These are phyloP conservation scores for Archips crataeganus DNA, from an alignment of 2,888 invertebrate species.

Conservation along the genomic window DNA sequence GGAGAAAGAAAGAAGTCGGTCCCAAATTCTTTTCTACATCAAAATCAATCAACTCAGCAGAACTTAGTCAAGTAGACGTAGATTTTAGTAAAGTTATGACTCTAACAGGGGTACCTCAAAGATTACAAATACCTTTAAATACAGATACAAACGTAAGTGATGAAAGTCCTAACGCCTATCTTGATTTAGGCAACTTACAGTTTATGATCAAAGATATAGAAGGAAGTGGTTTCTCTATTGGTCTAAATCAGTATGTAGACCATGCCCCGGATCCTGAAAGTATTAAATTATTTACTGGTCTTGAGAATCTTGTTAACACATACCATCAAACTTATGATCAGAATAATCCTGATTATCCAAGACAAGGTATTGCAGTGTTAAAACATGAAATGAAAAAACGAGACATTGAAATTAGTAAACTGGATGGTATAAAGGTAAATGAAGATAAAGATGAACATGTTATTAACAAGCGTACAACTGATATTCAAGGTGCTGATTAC, in stretches of 20 bases:
- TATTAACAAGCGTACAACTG: slow-evolving; percentile 46
- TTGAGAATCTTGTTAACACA: slow-evolving; percentile 67
- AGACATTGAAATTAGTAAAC: slow-evolving; percentile 31
- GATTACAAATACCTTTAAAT: slow-evolving; percentile 70
- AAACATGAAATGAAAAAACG: slow-evolving; percentile 45
- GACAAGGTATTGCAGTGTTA: neutral
- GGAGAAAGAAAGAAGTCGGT: slow-evolving; percentile 54
- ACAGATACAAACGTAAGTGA: slow-evolving; percentile 47
- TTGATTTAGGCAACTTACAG: slow-evolving; percentile 64
- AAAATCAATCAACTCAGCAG: slow-evolving; percentile 72
- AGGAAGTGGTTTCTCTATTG: slow-evolving; percentile 73
- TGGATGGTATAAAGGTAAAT: slow-evolving; percentile 14
- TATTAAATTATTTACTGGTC: slow-evolving; percentile 68
- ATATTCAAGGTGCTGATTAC: slow-evolving; percentile 50
- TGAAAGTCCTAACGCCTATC: slow-evolving; percentile 48
- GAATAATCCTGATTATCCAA: slow-evolving; percentile 43
- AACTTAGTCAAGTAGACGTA: slow-evolving; percentile 62
- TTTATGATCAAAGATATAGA: slow-evolving; percentile 71
- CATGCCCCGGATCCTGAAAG: slow-evolving; percentile 70
- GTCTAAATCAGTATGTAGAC: slow-evolving; percentile 73
- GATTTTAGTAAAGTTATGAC: slow-evolving; percentile 62
- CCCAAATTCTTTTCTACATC: slow-evolving; percentile 59
- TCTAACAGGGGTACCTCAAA: slow-evolving; percentile 63
- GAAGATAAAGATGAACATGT: neutral
- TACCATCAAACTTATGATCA: slow-evolving; percentile 57